These are phyloP conservation scores for Caenorhabditis drosophilae DNA, from an alignment of 2,888 invertebrate species.

Conservation along the genomic window DNA sequence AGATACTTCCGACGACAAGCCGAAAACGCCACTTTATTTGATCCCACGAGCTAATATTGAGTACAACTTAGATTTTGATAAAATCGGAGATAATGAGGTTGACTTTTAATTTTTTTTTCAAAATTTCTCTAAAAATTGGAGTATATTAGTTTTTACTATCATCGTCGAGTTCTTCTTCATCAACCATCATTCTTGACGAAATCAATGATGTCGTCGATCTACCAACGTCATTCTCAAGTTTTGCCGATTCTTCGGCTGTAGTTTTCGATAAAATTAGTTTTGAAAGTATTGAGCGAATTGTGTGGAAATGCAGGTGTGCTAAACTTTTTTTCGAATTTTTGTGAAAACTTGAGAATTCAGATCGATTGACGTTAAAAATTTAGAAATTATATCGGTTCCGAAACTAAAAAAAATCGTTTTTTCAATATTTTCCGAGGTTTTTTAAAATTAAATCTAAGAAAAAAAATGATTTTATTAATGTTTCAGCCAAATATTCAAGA, in stretches of 20 bases:
- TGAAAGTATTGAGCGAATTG: neutral
- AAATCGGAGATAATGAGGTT: conserved; percentile 29
- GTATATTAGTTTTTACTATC: conserved; percentile 13
- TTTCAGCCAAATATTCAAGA: too few relatives aligned
- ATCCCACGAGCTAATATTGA: conserved; percentile 31
- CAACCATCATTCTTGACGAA: conserved; percentile 6
- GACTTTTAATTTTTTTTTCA: neutral
- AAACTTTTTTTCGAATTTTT: too few relatives aligned
- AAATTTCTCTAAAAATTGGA: neutral
- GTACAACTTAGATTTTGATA: conserved; percentile 20
- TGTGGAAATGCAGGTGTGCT: conserved; percentile 6
- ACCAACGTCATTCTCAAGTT: conserved; percentile 22
- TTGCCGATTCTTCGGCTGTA: conserved; percentile 18
- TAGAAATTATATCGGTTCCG: too few relatives aligned
- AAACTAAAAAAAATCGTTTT: too few relatives aligned
- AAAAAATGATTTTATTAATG: too few relatives aligned
- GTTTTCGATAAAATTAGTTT: conserved; percentile 17
- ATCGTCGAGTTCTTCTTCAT: conserved; percentile 1
- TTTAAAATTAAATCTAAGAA: too few relatives aligned
- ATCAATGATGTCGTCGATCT: conserved; percentile 2
- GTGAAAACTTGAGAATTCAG: too few relatives aligned
- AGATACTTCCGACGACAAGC: conserved; percentile 17
- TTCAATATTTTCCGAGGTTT: too few relatives aligned
- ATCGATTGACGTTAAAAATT: too few relatives aligned
- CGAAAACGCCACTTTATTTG: conserved; percentile 30